Percentiles rank a stretch among this genome's conserved stretches.
Conservation (phyloP, 2,797 vertebrate species). For the Coregonus sp. region DNA sequence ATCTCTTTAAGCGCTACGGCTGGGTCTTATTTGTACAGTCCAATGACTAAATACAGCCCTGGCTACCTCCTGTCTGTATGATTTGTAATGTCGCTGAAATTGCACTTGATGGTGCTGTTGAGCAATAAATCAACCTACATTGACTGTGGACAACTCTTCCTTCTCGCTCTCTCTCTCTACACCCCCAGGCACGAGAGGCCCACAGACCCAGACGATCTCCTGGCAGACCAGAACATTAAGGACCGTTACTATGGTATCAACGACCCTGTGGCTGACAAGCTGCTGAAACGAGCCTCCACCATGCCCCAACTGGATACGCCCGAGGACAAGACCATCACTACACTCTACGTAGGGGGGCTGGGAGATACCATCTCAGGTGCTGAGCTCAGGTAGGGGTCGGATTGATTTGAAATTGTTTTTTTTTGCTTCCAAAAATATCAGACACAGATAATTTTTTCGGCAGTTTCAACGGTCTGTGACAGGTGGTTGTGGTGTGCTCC, state of each 20-base stretch:
- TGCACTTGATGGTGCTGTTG: slow-evolving; percentile 15
- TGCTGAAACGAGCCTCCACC: slow-evolving; percentile 92
- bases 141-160: background rate
- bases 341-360: slow-evolving; percentile 90
- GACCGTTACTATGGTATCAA: slow-evolving; percentile 98
- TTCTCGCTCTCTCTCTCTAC: background rate
- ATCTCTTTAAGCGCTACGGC: too few species aligned
- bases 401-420: too few species aligned
- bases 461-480: background rate
- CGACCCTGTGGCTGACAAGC: slow-evolving; percentile 95
- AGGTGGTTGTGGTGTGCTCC: background rate
- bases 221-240: slow-evolving; percentile 93
- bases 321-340: slow-evolving; percentile 96
- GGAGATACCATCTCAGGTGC: too few species aligned
- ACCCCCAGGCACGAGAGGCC: slow-evolving; percentile 91
- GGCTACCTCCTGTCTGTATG: background rate
- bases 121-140: background rate
- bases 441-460: background rate
- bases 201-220: slow-evolving; percentile 80
- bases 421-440: slow-evolving; percentile 43
- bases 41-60: background rate
- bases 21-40: too few species aligned
- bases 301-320: slow-evolving; percentile 96
- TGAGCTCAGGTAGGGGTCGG: too few species aligned
- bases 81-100: background rate